phyloP scores from a whole-genome alignment of 2,113 vertebrate genomes.

The Thymallus thymallus region DNA sequence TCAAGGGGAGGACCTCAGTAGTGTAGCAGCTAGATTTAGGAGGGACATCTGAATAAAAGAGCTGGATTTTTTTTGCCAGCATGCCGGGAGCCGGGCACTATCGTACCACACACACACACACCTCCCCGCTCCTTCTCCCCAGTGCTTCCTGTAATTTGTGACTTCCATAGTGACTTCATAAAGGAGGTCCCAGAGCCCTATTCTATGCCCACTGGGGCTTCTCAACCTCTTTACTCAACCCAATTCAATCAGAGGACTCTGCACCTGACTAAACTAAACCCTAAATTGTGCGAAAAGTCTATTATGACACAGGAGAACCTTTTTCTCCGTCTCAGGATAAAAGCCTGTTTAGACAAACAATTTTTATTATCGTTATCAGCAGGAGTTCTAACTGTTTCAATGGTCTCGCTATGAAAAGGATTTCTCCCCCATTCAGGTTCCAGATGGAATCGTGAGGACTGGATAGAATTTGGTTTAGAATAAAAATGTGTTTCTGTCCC shows the following conservation, averaged over 20 bases:
- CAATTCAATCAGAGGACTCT: conserved; percentile 49
- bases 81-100: conserved; percentile 58
- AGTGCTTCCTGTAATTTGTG: conserved; percentile 57
- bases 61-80: conserved; percentile 31
- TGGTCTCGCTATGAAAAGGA: not conserved
- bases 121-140: conserved; percentile 22
- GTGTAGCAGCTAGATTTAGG: conserved; percentile 72
- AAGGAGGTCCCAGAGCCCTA: conserved; percentile 50
- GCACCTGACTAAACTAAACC: conserved; percentile 51
- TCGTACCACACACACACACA: conserved; percentile 34
- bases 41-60: conserved; percentile 67
- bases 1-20: conserved; percentile 63
- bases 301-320: conserved; percentile 11
- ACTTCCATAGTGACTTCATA: conserved; percentile 60
- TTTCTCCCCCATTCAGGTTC: not conserved
- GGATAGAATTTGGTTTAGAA: not conserved
- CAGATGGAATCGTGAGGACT: not conserved
- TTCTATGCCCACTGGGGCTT: conserved; percentile 45
- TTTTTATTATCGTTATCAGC: conserved; percentile 30
- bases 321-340: conserved; percentile 11
- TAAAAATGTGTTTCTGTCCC: not conserved
- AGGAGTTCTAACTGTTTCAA: conserved; percentile 25
- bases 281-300: conserved; percentile 33
- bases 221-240: conserved; percentile 49
- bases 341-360: conserved; percentile 11